These are phyloP conservation scores for Neuroterus valhalla DNA, from an alignment of 1,140 invertebrate genomes.

Conservation along the genomic window DNA sequence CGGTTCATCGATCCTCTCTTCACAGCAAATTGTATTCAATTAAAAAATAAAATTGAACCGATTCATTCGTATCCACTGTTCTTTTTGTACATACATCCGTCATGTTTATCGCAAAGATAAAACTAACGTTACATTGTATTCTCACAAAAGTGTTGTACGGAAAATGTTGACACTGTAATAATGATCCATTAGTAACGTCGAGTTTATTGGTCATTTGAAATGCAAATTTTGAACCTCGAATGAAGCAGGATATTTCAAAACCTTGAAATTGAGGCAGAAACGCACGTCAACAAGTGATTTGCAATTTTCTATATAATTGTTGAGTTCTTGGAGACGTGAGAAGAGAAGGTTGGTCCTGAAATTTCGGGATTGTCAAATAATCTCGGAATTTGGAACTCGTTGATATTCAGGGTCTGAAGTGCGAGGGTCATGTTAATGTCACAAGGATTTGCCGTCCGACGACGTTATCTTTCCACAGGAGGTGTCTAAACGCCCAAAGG, in stretches of 20 bases:
- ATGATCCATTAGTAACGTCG: background rate
- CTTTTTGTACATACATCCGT: no score
- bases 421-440: conserved; percentile 63
- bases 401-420: conserved; percentile 64
- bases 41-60: no score
- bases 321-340: background rate
- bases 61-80: no score
- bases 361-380: conserved; percentile 42
- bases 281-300: no score
- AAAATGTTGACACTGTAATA: background rate
- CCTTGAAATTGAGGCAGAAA: background rate
- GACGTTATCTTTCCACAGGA: conserved; percentile 45
- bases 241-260: background rate
- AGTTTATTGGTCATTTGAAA: background rate
- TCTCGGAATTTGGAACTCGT: conserved; percentile 48
- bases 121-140: conserved; percentile 1
- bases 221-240: background rate
- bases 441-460: conserved; percentile 39
- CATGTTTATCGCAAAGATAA: conserved; percentile 18
- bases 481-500: conserved; percentile 38
- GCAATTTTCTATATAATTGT: no score
- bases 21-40: no score
- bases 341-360: conserved; percentile 42
- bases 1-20: no score
- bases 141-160: conserved; percentile 2